Conservation (phyloP, 1,140 invertebrate species). For the Tribolium madens region DNA sequence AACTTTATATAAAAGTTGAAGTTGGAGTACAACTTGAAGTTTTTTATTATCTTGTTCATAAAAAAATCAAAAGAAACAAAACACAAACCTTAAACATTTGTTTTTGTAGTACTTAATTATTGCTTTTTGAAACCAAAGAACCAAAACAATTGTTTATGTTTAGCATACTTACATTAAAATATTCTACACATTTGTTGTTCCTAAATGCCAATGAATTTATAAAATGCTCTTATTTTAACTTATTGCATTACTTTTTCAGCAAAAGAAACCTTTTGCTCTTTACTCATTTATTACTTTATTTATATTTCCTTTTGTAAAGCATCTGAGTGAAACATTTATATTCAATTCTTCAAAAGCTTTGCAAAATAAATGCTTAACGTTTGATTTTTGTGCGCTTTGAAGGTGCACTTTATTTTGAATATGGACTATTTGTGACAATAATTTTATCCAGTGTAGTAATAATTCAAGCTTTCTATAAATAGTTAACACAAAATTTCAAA, state of each 20-base stretch:
- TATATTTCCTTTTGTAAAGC: background rate
- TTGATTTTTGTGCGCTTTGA: background rate
- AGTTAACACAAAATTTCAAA: background rate
- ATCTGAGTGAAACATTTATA: background rate
- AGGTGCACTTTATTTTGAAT: background rate
- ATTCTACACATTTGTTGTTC: too few relatives aligned
- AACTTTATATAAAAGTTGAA: too few relatives aligned
- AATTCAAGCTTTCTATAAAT: background rate
- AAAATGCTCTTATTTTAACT: background rate
- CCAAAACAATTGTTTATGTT: too few relatives aligned
- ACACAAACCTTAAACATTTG: too few relatives aligned
- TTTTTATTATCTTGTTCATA: constrained; percentile 4
- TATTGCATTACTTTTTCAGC: background rate
- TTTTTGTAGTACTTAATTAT: background rate
- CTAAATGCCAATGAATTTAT: background rate
- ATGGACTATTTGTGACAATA: background rate
- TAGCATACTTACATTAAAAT: too few relatives aligned
- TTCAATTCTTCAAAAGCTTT: constrained; percentile 7
- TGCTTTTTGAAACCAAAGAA: too few relatives aligned
- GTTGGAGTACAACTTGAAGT: background rate
- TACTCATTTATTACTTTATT: background rate
- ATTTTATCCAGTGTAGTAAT: background rate
- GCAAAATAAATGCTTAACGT: background rate
- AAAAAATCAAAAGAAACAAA: too few relatives aligned
- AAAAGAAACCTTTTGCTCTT: background rate